A percentile compares a stretch with the other conserved stretches of the same genome.
Conservation (phyloP, 2,888 invertebrate genomes). For the Andrena flavipes region DNA sequence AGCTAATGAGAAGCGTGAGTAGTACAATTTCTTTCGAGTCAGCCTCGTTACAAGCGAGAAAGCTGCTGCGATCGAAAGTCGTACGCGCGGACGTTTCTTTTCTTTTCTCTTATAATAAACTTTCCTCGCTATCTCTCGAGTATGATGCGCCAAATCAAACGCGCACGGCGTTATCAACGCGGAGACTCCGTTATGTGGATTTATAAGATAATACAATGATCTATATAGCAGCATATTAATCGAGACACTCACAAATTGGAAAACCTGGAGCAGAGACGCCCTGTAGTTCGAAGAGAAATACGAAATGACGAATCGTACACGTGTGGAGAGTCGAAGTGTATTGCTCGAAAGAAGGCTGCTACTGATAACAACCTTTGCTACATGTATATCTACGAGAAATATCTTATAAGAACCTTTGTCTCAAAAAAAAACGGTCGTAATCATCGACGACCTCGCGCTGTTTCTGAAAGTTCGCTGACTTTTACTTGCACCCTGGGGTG, state of each 20-base stretch:
- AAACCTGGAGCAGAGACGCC: background rate
- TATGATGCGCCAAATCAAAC: background rate
- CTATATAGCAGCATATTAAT: background rate
- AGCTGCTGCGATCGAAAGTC: constrained; percentile 2
- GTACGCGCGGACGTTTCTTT: background rate
- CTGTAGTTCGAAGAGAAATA: no score
- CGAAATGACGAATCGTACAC: no score
- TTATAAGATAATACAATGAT: background rate
- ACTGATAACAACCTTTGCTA: constrained; percentile 86
- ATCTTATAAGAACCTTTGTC: constrained; percentile 1
- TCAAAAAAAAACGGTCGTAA: background rate
- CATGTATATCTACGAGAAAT: constrained; percentile 19
- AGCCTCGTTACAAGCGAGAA: background rate
- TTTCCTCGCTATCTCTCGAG: no score
- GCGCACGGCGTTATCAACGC: background rate
- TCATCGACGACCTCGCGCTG: no score
- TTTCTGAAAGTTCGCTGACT: background rate
- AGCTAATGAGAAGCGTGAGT: background rate
- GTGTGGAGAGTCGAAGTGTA: no score
- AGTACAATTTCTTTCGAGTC: background rate
- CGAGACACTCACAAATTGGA: constrained; percentile 41
- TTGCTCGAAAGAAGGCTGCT: constrained; percentile 85
- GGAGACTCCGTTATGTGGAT: no score
- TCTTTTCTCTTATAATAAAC: no score
- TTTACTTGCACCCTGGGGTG: constrained; percentile 10